These are phyloP conservation scores for Drosophila koepferae DNA, from an alignment of 2,888 invertebrate genomes.

Conservation along the genomic window DNA sequence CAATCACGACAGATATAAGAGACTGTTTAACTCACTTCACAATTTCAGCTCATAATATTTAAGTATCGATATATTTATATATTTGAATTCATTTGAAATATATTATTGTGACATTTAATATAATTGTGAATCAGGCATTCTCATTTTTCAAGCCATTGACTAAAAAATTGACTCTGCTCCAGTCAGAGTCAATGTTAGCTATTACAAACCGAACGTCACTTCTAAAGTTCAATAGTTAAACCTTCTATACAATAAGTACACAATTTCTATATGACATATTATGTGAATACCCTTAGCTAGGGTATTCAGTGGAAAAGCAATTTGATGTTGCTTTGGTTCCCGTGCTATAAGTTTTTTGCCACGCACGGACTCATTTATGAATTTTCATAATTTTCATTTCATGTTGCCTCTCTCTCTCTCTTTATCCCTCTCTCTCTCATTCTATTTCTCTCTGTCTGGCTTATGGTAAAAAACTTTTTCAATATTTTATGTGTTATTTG, in stretches of 20 bases:
- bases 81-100: no score
- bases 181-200: no score
- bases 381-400: conserved; percentile 74
- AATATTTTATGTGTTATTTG: conserved; percentile 78
- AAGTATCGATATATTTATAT: no score
- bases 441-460: conserved; percentile 17
- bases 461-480: conserved; percentile 63
- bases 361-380: conserved; percentile 63
- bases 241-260: background rate
- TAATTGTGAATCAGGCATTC: no score
- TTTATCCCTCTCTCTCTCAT: background rate
- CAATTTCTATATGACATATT: background rate
- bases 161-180: no score
- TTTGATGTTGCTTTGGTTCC: conserved; percentile 7
- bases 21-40: background rate
- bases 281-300: background rate
- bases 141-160: no score
- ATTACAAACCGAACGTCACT: no score
- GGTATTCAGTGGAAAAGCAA: conserved; percentile 29
- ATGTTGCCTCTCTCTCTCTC: conserved; percentile 17
- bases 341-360: conserved; percentile 8
- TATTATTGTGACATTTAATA: no score
- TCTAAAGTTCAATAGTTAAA: no score
- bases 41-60: no score
- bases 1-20: background rate